Evolutionary conservation across 23 tunicate genomes (phyloP).

Genomic region (Halocynthia aurantium): DNA sequence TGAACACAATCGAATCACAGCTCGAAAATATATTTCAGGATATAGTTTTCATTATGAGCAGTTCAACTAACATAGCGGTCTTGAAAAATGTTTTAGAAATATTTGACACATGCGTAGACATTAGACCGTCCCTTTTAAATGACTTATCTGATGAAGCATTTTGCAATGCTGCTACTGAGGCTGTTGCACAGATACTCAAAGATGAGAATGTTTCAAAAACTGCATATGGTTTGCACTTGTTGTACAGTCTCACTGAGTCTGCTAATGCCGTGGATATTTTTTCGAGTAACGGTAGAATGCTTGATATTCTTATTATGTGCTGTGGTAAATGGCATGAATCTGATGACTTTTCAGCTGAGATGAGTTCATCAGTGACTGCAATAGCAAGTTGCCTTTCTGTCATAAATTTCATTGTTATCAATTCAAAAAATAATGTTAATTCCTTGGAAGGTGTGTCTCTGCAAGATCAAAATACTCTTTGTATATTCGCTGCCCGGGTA

Average conservation of each 20-base stretch:
- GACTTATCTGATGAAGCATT: background rate
- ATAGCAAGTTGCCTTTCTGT: constrained; percentile 17
- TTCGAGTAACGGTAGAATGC: background rate
- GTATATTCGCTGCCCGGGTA: no score
- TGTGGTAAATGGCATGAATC: constrained; percentile 8
- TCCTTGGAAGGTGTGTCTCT: no score
- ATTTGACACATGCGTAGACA: constrained; percentile 15
- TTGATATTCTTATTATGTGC: background rate
- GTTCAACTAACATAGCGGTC: constrained; percentile 40
- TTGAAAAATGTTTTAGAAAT: constrained; percentile 15
- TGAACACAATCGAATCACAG: constrained; percentile 25
- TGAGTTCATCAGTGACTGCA: background rate
- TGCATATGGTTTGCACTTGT: background rate
- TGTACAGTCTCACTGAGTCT: constrained; percentile 2
- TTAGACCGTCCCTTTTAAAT: background rate
- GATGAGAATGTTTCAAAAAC: background rate
- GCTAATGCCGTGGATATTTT: background rate
- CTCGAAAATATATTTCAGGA: constrained; percentile 20
- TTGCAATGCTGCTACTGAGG: constrained; percentile 10
- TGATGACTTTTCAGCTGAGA: constrained; percentile 1
- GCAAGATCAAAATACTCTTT: no score
- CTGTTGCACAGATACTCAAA: constrained; percentile 6
- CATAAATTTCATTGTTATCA: background rate
- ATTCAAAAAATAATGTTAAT: no score
- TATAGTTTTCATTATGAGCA: constrained; percentile 42